Base-by-base conservation (phyloP, 2,888 invertebrate species). In the Thymelicus sylvestris region DNA sequence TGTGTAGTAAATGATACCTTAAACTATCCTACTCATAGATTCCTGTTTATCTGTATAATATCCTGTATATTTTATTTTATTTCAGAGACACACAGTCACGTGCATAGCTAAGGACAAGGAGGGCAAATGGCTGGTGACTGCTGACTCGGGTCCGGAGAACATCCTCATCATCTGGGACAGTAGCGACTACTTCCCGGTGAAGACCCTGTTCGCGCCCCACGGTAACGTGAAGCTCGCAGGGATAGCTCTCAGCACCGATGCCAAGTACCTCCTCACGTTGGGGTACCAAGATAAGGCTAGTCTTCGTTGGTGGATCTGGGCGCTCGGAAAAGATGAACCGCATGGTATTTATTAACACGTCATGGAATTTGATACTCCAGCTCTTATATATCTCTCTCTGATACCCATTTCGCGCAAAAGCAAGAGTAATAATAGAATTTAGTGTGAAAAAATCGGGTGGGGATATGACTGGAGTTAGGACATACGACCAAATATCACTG, bases 271-370 rank as follows among this genome's bases (percentile, higher is more conserved):
- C 57, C 83, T 95, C 1, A 95, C 95, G 0, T 76, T 95, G 65
- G 95, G 93, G 4, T 93, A 94, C 73, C 89, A 88, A 61, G 86
- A 88, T 0, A 64, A 65, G 66, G 92, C 94, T 31, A 80, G 81
- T 0, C 75, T 96, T 0, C 86, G 94, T 74, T 94, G 96, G 85
- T 96, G 96, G 96, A 86, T 95, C 60, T 96, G 96, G 96, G 94
- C 95, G 47, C 88, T 82, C 39, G 95, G 95, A 5, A 78, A 78
- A 8, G 89, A 94, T 12, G 77, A 81, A 61, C 94, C 95, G 6
- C 92, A 95, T 81, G 95, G 95, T 95, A 84, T 19, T 6, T 57
- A 12, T 44, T 10, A 12, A 44, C 12, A 44, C 3, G 8, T 44
- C 4, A 8, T 44, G 8, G 8, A 44, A 44, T 12, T 44, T 44